phyloP scores from a whole-genome alignment of 2,888 invertebrate species.

The Heteromyza rotundicornis region DNA sequence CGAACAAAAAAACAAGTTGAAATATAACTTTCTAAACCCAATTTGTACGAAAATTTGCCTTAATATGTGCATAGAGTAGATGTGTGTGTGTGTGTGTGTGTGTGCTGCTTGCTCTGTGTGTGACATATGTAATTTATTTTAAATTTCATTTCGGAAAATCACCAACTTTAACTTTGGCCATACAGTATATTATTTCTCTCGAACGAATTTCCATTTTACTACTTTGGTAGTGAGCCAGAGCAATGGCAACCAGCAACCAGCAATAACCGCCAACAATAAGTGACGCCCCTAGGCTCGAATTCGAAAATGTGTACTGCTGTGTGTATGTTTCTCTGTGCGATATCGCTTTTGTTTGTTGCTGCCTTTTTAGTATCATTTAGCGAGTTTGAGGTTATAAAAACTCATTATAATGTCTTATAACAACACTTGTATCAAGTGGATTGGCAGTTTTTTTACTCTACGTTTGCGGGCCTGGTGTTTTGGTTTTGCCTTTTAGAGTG shows the following conservation, averaged over 20 bases:
- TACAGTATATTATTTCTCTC: no score
- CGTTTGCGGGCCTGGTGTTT: not conserved
- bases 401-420: constrained; percentile 56
- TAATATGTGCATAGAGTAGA: not conserved
- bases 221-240: no score
- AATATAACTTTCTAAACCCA: constrained; percentile 15
- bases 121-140: constrained; percentile 17
- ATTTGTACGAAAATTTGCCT: constrained; percentile 4
- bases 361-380: constrained; percentile 27
- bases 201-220: no score
- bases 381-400: constrained; percentile 54
- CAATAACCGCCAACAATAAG: constrained; percentile 36
- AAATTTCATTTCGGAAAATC: not conserved
- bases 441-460: constrained; percentile 31
- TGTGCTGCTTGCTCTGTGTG: not conserved
- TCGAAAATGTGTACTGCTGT: not conserved
- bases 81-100: not conserved
- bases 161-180: no score
- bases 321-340: not conserved
- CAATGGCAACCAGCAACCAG: no score
- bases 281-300: constrained; percentile 47
- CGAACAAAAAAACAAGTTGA: not conserved
- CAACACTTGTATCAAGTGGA: constrained; percentile 54
- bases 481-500: constrained; percentile 23
- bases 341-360: not conserved